These are phyloP conservation scores for Latheticus oryzae DNA, from an alignment of 2,888 invertebrate genomes.

Conservation along the genomic window DNA sequence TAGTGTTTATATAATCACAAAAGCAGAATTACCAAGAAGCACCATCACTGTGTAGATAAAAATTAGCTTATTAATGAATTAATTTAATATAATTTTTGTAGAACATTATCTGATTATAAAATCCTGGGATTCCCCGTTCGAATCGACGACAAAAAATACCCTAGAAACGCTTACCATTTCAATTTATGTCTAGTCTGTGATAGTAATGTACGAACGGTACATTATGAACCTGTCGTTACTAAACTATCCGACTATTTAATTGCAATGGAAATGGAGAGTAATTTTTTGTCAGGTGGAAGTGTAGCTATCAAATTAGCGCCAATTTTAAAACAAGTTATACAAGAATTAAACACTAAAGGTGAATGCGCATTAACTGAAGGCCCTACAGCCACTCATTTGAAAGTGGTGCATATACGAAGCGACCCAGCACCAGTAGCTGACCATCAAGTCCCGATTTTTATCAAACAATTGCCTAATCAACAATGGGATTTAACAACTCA, in stretches of 20 bases:
- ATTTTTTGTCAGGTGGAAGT: conserved; percentile 84
- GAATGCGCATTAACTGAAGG: conserved; percentile 74
- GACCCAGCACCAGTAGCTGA: conserved; percentile 87
- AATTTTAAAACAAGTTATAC: conserved; percentile 81
- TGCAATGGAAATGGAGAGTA: conserved; percentile 87
- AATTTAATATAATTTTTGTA: conserved; percentile 58
- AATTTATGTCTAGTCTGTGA: conserved; percentile 96
- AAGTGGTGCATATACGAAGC: conserved; percentile 84
- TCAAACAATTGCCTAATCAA: conserved; percentile 64
- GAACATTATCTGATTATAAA: conserved; percentile 81
- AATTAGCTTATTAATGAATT: background rate
- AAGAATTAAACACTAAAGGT: conserved; percentile 82
- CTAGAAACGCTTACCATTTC: conserved; percentile 94
- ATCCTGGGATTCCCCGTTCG: conserved; percentile 93
- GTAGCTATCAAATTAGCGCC: conserved; percentile 74
- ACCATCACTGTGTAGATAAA: conserved; percentile 87
- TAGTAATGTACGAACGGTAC: conserved; percentile 87
- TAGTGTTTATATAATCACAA: conserved; percentile 95
- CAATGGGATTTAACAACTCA: conserved; percentile 96
- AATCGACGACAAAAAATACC: conserved; percentile 89
- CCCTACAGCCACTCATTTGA: conserved; percentile 88
- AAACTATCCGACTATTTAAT: conserved; percentile 94
- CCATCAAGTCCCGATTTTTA: conserved; percentile 90
- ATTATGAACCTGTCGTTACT: conserved; percentile 94
- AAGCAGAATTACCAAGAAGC: conserved; percentile 89